Conservation (phyloP, 2,888 invertebrate species). For the Sympetrum striolatum region DNA sequence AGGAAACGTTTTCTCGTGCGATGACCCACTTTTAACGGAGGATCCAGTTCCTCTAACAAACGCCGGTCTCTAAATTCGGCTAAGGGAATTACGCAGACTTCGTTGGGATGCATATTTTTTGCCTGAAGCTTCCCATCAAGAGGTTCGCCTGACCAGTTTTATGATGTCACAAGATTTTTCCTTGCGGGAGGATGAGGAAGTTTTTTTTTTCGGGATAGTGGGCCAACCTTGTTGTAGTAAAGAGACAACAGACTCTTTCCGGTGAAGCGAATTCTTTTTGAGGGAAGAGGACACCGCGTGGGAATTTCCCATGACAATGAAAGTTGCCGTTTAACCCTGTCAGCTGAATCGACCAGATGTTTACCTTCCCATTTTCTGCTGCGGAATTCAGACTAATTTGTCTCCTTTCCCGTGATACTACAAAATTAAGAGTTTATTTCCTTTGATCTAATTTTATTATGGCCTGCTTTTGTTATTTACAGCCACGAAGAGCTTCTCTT, state of each 20-base stretch:
- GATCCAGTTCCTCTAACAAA: background rate
- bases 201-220: background rate
- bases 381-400: no score
- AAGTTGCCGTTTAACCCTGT: background rate
- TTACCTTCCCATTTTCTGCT: background rate
- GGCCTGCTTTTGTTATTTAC: no score
- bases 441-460: no score
- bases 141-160: background rate
- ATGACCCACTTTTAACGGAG: background rate
- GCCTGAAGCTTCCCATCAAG: background rate
- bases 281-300: background rate
- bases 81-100: background rate
- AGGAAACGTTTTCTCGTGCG: background rate
- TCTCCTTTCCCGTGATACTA: no score
- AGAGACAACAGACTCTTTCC: background rate
- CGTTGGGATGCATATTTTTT: background rate
- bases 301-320: background rate
- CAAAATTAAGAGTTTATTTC: no score
- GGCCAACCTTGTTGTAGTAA: background rate
- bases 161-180: background rate
- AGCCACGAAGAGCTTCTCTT: no score
- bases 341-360: background rate
- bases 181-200: background rate
- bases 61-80: background rate
- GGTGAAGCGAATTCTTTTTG: background rate